Evolutionary conservation across 2,797 vertebrate species (phyloP).

Genomic region (Catharus ustulatus): DNA sequence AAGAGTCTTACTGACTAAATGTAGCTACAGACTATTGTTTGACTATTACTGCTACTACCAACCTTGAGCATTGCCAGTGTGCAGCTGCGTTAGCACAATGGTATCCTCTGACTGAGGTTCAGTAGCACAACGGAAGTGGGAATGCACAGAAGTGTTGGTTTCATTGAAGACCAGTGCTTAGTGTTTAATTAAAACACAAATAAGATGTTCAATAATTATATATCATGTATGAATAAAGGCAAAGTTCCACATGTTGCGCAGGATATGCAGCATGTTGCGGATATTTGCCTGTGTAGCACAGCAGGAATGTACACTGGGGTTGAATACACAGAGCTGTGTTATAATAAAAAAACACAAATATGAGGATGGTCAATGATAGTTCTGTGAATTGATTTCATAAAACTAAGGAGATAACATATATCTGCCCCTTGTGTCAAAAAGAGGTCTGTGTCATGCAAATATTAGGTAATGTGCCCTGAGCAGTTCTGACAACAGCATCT

Average conservation of each 20-base stretch:
- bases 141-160: not conserved
- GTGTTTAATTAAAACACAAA: not conserved
- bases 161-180: not conserved
- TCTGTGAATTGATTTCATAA: not conserved
- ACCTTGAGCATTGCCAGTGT: not conserved
- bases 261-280: not conserved
- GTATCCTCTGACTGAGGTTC: not conserved
- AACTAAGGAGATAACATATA: not conserved
- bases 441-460: not conserved
- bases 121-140: not conserved
- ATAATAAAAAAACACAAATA: not conserved
- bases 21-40: not conserved
- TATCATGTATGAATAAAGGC: not conserved
- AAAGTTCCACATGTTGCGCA: not conserved
- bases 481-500: not conserved
- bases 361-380: not conserved
- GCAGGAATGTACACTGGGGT: not conserved
- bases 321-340: not conserved
- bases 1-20: not conserved
- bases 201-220: not conserved
- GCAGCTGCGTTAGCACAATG: not conserved
- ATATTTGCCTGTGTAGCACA: not conserved
- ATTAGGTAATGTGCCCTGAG: fast-evolving
- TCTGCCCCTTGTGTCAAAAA: not conserved
- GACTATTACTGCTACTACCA: not conserved